Conservation (phyloP, 2,888 invertebrate species). For the Drosophila greeni region DNA sequence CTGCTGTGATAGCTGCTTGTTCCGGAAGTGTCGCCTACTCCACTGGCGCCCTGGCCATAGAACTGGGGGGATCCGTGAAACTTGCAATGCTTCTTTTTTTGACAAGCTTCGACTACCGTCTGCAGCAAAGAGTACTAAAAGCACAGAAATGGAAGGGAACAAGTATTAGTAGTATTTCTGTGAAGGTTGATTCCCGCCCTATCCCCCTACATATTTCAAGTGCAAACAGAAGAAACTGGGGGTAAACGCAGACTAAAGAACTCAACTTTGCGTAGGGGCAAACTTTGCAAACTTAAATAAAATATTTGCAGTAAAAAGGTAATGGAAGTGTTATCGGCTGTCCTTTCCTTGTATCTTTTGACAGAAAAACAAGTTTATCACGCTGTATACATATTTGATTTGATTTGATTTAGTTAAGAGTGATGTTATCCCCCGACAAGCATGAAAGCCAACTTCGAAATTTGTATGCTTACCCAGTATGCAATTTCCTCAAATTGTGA, state of each 20-base stretch:
- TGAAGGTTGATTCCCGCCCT: not conserved
- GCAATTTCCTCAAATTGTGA: no score
- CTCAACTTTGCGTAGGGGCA: not conserved
- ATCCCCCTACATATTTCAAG: not conserved
- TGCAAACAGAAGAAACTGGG: conserved; percentile 39
- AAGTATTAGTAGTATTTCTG: conserved; percentile 42
- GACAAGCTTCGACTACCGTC: conserved; percentile 95
- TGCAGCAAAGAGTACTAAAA: conserved; percentile 92
- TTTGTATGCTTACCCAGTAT: not conserved
- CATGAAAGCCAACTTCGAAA: not conserved
- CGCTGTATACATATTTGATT: not conserved
- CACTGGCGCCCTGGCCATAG: conserved; percentile 85
- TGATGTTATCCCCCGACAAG: not conserved
- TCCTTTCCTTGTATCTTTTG: not conserved
- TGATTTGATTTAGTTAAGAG: not conserved
- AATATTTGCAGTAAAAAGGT: conserved; percentile 62
- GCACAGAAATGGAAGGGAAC: not conserved
- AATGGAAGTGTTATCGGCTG: conserved; percentile 31
- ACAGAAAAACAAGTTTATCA: not conserved
- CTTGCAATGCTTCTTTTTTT: conserved; percentile 94
- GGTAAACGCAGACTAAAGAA: not conserved
- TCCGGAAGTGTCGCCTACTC: conserved; percentile 76
- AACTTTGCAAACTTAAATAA: conserved; percentile 61
- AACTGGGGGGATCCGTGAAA: conserved; percentile 92
- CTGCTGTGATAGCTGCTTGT: conserved; percentile 77